A percentile compares a stretch with the other conserved stretches of the same genome.
Conservation (phyloP, 1,140 invertebrate genomes). For the Bombus sibiricus region DNA sequence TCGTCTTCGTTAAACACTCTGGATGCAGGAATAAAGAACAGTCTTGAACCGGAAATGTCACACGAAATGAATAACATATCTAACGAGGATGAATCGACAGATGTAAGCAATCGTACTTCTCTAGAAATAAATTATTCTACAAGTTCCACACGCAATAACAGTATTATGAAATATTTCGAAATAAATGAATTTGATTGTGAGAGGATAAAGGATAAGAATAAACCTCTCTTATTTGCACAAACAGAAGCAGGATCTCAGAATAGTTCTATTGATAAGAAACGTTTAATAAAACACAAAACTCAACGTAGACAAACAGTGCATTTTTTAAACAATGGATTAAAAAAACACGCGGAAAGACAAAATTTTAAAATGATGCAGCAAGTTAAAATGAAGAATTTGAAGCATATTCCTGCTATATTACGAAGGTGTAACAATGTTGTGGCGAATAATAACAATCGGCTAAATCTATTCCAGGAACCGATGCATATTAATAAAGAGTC, state of each 20-base stretch:
- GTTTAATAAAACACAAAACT: not conserved
- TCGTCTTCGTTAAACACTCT: not conserved
- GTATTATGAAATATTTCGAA: not conserved
- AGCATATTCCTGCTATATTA: constrained; percentile 21
- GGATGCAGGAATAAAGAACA: not conserved
- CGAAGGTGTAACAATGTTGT: not conserved
- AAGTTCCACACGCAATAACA: too few relatives aligned
- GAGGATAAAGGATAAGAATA: not conserved
- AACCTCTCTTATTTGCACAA: not conserved
- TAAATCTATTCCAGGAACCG: constrained; percentile 2
- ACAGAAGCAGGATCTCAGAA: not conserved
- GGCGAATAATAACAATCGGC: not conserved
- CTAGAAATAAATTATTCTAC: not conserved
- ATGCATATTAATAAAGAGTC: not conserved
- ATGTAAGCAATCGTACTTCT: not conserved
- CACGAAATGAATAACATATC: not conserved
- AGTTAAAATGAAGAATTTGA: constrained; percentile 16
- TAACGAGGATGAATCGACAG: not conserved
- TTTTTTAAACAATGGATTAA: not conserved
- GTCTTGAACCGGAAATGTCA: not conserved
- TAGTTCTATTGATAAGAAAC: not conserved
- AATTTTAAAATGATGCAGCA: not conserved
- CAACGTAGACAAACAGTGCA: not conserved
- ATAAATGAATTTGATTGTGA: not conserved
- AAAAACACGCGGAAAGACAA: not conserved